Percentiles rank a stretch among this genome's conserved stretches.
phyloP scores from a whole-genome alignment of 2,797 vertebrate species.

The Tokudaia muenninki region DNA sequence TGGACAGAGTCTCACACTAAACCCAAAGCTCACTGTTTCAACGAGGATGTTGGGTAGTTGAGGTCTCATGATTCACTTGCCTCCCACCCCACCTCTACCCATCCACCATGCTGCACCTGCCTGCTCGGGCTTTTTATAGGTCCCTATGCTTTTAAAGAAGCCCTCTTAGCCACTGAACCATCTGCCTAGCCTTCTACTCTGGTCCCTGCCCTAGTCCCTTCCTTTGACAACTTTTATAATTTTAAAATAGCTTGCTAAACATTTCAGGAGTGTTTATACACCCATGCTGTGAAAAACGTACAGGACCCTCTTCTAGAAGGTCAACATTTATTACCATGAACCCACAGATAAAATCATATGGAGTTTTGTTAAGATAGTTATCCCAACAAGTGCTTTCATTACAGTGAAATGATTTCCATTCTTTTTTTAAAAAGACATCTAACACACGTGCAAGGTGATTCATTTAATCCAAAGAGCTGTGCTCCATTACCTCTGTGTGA shows the following conservation, averaged over 20 bases:
- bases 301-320: background rate
- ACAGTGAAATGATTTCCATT: background rate
- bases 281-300: background rate
- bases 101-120: background rate
- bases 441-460: background rate
- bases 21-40: background rate
- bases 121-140: background rate
- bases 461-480: background rate
- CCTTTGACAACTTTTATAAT: slow-evolving; percentile 54
- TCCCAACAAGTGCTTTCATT: background rate
- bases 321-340: background rate
- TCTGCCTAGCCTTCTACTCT: background rate
- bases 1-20: background rate
- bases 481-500: background rate
- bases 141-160: background rate
- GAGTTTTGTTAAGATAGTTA: background rate
- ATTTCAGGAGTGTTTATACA: slow-evolving; percentile 29
- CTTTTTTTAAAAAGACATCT: background rate
- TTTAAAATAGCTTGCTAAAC: slow-evolving; percentile 30
- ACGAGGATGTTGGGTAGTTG: background rate
- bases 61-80: background rate
- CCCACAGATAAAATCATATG: background rate
- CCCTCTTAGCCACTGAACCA: background rate
- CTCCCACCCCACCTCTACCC: background rate
- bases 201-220: background rate